Base-by-base conservation (phyloP, 1,140 invertebrate genomes). In the Dendroctonus valens region DNA sequence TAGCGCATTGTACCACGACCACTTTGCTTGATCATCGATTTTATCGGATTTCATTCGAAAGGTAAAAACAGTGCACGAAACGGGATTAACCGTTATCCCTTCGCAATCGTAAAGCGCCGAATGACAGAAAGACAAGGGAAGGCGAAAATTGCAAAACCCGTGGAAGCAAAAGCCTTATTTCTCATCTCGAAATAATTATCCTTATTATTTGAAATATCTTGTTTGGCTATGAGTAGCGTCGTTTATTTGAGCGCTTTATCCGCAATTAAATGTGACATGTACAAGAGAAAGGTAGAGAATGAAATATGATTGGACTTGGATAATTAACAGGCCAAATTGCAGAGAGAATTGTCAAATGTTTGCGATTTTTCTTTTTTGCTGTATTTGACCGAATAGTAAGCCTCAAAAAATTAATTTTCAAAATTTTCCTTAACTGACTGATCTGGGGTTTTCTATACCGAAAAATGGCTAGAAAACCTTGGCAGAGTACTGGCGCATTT, bases 141-240 rank as follows among this genome's bases (percentile, higher is more conserved):
- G 42, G 52, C 49, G 61, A 63, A 55, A 55, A 63, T 52, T 48
- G 39, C 50, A 41, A 63, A 62, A 46, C 41, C 37, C 14, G 44
- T 12, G 6, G 42, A 52, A 12, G 40, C 11, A 52, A 63, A 63
- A n/a, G 38, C 26, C 61, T 51, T 59, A 63, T 63, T 63, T 63
- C 61, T 55, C 61, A 46, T 54, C 61, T 52, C 40, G 52, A 63
- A 63, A 50, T 55, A 63, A 63, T 63, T 63, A 63, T 63, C 61
- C 39, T 53, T 63, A 63, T 63, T 63, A 63, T 63, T 26, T 55
- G 52, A 65, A 58, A 57, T 48, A 65, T 54, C 41, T 65, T 65
- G 42, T 44, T 65, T 41, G 53, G 62, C 55, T 63, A 38, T 46
- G 60, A 44, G 52, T 63, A 48, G 61, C 61, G 41, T 54, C 61